Percentiles rank a stretch among this genome's conserved stretches.
Evolutionary conservation across 2,113 vertebrate genomes (phyloP).

Genomic region (Channa maculata): DNA sequence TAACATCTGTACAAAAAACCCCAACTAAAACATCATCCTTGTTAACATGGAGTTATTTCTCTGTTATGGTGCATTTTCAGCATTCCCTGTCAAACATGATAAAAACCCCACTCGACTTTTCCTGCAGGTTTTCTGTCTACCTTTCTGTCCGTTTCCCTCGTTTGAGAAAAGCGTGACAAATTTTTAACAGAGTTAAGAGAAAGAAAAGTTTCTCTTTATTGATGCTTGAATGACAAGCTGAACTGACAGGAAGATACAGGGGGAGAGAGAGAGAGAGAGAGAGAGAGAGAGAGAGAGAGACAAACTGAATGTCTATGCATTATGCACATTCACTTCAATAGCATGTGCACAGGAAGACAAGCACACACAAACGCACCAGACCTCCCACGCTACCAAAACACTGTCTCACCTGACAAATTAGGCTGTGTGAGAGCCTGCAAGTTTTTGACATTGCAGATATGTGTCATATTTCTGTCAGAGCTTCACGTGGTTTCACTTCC

Average conservation of each 20-base stretch:
- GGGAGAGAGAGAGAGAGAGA: conserved; percentile 28
- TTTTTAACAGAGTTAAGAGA: conserved; percentile 55
- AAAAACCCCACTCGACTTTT: conserved; percentile 18
- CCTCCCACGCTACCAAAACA: conserved; percentile 75
- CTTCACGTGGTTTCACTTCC: conserved; percentile 68
- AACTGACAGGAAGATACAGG: conserved; percentile 61
- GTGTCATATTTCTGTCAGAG: conserved; percentile 78
- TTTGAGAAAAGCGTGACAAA: conserved; percentile 60
- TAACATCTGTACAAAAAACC: neutral
- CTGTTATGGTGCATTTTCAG: conserved; percentile 25
- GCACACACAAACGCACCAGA: conserved; percentile 53
- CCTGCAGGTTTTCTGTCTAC: conserved; percentile 37
- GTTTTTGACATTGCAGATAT: conserved; percentile 65
- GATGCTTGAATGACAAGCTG: conserved; percentile 72
- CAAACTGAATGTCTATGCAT: conserved; percentile 54
- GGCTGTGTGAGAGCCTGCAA: conserved; percentile 54
- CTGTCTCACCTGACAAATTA: conserved; percentile 75
- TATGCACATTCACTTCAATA: conserved; percentile 61
- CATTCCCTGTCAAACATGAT: conserved; percentile 56
- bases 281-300: conserved; percentile 28
- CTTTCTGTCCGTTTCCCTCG: conserved; percentile 38
- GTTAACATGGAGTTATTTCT: conserved; percentile 28
- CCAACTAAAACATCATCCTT: conserved; percentile 14
- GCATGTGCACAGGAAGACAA: conserved; percentile 54
- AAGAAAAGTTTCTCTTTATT: conserved; percentile 63